Evolutionary conservation across 23 tunicate genomes (phyloP).

Genomic region (Diplosoma virens): DNA sequence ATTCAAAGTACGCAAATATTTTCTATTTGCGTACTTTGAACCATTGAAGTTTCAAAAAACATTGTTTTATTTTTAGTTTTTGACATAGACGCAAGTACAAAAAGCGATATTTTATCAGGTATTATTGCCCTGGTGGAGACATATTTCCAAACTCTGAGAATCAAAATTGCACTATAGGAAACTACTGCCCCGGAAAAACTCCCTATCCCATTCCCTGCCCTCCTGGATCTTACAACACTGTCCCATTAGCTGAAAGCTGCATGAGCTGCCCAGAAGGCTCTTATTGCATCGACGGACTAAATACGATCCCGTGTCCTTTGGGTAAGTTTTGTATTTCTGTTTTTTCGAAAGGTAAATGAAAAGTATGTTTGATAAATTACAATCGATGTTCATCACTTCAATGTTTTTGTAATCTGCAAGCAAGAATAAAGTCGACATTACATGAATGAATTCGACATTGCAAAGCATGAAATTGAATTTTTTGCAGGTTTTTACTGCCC

Average conservation of each 20-base stretch:
- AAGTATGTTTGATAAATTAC: no score
- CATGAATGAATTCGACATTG: no score
- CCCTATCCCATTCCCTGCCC: conserved; percentile 54
- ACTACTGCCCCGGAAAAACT: conserved; percentile 67
- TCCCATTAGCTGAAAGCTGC: conserved; percentile 43
- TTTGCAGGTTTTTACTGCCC: conserved; percentile 76
- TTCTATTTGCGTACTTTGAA: no score
- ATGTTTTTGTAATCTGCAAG: no score
- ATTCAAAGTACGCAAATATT: no score
- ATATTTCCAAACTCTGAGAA: conserved; percentile 11
- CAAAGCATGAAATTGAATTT: neutral
- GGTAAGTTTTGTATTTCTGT: conserved; percentile 30
- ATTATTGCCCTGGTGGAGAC: conserved; percentile 68
- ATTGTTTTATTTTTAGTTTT: no score
- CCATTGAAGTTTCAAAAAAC: no score
- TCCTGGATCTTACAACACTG: conserved; percentile 55
- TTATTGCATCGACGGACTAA: conserved; percentile 65
- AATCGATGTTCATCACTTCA: no score
- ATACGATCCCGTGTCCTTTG: conserved; percentile 37
- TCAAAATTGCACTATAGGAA: conserved; percentile 65
- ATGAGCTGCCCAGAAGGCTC: conserved; percentile 70
- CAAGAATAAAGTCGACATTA: no score
- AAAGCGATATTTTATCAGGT: conserved; percentile 51
- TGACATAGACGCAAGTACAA: no score
- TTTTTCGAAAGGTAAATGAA: neutral